Base-by-base conservation (phyloP, 2,113 vertebrate species). In the Ochotona princeps region DNA sequence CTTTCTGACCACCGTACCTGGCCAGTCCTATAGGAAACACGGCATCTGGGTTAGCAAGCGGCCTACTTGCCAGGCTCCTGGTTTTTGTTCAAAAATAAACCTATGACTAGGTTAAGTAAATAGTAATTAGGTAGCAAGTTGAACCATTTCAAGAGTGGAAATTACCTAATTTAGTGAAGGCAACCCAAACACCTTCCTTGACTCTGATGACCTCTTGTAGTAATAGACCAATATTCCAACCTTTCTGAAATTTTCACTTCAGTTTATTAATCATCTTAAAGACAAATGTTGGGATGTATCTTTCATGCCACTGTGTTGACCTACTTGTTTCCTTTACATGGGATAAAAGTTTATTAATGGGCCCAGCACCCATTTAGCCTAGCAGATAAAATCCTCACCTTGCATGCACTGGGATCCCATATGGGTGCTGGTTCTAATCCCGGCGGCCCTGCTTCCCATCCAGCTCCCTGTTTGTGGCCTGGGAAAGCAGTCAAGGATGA, bases 111-210 rank as follows among this genome's bases (percentile, higher is more conserved):
- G 63, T 60, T 0, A 2, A 86, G n/a, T 57, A 70, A 94, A 23
- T 17, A 78, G n/a, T 38, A 73, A 21, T 28, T 47, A 84, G 38
- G 51, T 72, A 76, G 57, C 18, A 74, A 83, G 69, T 63, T 83
- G 49, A 54, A 26, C 51, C 11, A 72, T 85, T 93, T 92, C 44
- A 84, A 75, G 65, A 84, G 13, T 66, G 5, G 21, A 74, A 94
- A 90, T 79, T 65, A 69, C 0, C 6, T 3, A 73, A 32, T 70
- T 85, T 79, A 38, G 28, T 44, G 65, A 47, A 23, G 12, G 44
- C 11, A 89, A 85, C 17, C 30, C 65, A 8, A 63, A 82, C 61
- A 1, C 65, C 32, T 69, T 80, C 66, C 20, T 79, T 73, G 83
- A 60, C 72, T 72, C 78, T 63, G 51, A 91, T 23, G 38, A 44